phyloP scores from a whole-genome alignment of 2,113 vertebrate species.

The Corapipo altera region DNA sequence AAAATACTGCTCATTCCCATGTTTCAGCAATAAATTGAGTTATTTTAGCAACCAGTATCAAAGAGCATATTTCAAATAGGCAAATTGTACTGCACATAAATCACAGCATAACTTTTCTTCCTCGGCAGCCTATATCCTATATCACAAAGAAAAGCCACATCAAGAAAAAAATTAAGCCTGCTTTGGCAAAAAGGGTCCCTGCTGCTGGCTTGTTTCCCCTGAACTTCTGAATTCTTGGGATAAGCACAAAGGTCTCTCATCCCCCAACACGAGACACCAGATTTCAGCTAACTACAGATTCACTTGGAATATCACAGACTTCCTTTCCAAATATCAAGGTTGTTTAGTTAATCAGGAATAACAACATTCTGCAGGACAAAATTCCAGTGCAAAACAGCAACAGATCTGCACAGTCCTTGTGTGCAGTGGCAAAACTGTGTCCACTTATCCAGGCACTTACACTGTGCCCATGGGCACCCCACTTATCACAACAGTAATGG shows the following conservation, averaged over 20 bases:
- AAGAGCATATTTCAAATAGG: not conserved
- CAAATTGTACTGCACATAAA: not conserved
- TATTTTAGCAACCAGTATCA: not conserved
- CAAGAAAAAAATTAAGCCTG: slow-evolving; percentile 38
- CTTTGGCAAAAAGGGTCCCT: slow-evolving; percentile 7
- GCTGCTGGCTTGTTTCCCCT: slow-evolving; percentile 1
- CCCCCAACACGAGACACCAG: not conserved
- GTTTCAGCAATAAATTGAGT: not conserved
- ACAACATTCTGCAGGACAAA: slow-evolving; percentile 7
- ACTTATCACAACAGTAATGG: not conserved
- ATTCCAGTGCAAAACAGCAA: not conserved
- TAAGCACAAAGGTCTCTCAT: slow-evolving; percentile 30
- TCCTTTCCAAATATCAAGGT: slow-evolving; percentile 45
- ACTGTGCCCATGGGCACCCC: not conserved
- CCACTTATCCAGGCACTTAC: not conserved
- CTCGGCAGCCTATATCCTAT: not conserved
- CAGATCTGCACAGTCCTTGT: not conserved
- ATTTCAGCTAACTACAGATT: slow-evolving; percentile 29
- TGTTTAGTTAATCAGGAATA: slow-evolving; percentile 44
- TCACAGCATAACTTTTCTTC: not conserved
- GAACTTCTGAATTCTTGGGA: slow-evolving; percentile 24
- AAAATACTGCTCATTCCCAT: not conserved
- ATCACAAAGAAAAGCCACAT: not conserved
- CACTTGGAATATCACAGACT: slow-evolving; percentile 29
- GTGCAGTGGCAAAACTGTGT: not conserved